Evolutionary conservation across 2,888 invertebrate species (phyloP), one percentile per base, ranked within the genome.

Genomic region (Nipponacmea schrenckii): DNA sequence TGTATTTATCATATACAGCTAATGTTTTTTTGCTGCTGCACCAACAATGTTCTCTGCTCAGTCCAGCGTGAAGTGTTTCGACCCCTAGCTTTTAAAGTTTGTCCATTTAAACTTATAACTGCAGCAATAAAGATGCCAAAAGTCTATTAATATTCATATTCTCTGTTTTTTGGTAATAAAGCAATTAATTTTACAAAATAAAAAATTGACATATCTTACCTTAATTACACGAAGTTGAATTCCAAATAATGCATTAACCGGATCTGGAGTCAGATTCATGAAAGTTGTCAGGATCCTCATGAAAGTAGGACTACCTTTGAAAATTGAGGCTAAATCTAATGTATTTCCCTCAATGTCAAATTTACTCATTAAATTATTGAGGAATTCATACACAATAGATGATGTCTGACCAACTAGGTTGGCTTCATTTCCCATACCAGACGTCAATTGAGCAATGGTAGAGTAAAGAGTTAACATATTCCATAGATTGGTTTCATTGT

Each of bases 251-350:
- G 72, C 78, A 20, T 74, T 74, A 45, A 77, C 44, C 10, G 75
- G 68, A 63, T 79, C 74, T 31, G 75, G 76, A 17, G 68, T 67
- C 31, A 77, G 26, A 64, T 74, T 46, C 20, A 77, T 65, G 3
- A 74, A 39, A 0, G 71, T 64, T 20, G 74, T 56, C 14, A 79
- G 31, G 20, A 80, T 48, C 15, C 62, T 50, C 12, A 69, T 69
- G 14, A 81, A 68, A 14, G 73, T 68, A 1, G 75, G 76, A 10
- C 74, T 71, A 39, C 74, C 76, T 14, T 67, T 69, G 39, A 81
- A 74, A 48, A 80, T 50, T 12, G 71, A 65, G 0, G 75, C 77
- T 39, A 81, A 70, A 72, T 80, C 78, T 39, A 81, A 63, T 10
- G 64, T 69, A 14, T 67, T 70, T 17, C 71, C 75, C 31, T 74